Base-by-base conservation (phyloP, 1,140 invertebrate species). In the Gonioctena quinquepunctata region DNA sequence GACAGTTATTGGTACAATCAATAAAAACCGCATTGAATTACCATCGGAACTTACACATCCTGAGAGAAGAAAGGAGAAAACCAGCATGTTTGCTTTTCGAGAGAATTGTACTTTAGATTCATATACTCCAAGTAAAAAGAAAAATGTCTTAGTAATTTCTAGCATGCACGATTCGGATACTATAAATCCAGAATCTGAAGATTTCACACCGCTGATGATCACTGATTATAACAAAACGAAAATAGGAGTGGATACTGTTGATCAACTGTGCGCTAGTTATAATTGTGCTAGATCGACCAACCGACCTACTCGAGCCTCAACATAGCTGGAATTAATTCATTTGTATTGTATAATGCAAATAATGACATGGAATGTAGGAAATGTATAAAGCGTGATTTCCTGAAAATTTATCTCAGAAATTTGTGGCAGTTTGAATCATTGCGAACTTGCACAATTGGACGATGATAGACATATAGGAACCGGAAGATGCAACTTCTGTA, bases 201-300 rank as follows among this genome's bases (percentile, higher is more conserved):
- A 42, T 42, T 16, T 18, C 7, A 62, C 33, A 52, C 66, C 66
- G 11, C 50, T 67, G 59, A 68, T 71, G 27, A 71, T 69, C 54
- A 57, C 57, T 42, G 68, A 61, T 54, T 68, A 68, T 68, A 68
- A 71, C 66, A 54, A 63, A 18, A 66, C 70, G 8, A 71, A 68
- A 71, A 42, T 11, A 26, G 70, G 70, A 61, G 56, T 68, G 3
- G 57, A 71, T 52, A 50, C 50, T 65, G 66, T 71, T 11, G 70
- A 71, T 25, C 27, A 71, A 49, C 26, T 69, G 16, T 69, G 65
- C 33, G 23, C 28, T 18, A 66, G 49, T 61, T 71, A 71, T 57
- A 63, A 57, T 63, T 69, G 52, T 21, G 19, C 66, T 23, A 68
- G 70, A 64, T 26, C 25, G 61, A 72, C 60, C 21, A 22, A 27